phyloP scores from a whole-genome alignment of 2,888 invertebrate genomes.

The Pyrochroa serraticornis region DNA sequence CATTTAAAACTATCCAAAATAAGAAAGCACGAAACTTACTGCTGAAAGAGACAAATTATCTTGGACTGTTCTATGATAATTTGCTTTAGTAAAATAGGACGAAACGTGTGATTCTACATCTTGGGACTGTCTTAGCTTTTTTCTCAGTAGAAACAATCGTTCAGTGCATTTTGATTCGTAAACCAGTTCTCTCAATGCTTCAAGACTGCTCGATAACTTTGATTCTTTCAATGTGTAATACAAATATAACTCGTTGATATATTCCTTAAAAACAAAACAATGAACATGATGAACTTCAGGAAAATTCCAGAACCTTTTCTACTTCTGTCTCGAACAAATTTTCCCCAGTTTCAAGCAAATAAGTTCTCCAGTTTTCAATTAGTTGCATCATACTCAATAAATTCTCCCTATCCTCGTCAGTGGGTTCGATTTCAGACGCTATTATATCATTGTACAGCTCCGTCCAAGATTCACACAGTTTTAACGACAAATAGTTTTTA shows the following conservation, averaged over 20 bases:
- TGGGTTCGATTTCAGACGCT: slow-evolving; percentile 49
- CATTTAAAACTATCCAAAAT: too few relatives aligned
- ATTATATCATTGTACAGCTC: slow-evolving; percentile 54
- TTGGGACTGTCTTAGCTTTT: slow-evolving; percentile 36
- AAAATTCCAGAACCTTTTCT: slow-evolving; percentile 34
- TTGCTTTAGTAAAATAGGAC: background rate
- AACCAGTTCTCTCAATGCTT: slow-evolving; percentile 53
- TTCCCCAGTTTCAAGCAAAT: slow-evolving; percentile 51
- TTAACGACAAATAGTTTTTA: slow-evolving; percentile 57
- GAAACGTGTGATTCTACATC: background rate
- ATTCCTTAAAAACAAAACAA: slow-evolving; percentile 40
- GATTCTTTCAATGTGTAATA: slow-evolving; percentile 52
- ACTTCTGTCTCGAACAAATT: slow-evolving; percentile 43
- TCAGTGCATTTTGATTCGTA: slow-evolving; percentile 56
- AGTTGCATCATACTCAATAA: slow-evolving; percentile 51
- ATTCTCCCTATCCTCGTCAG: slow-evolving; percentile 53
- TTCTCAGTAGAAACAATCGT: slow-evolving; percentile 48
- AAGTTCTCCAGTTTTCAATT: slow-evolving; percentile 51
- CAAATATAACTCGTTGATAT: slow-evolving; percentile 49
- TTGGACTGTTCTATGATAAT: slow-evolving; percentile 9
- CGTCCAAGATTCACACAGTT: slow-evolving; percentile 58
- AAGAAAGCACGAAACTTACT: background rate
- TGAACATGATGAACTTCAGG: background rate
- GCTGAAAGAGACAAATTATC: slow-evolving; percentile 4
- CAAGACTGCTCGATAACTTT: slow-evolving; percentile 50